phyloP scores from a whole-genome alignment of 2,113 vertebrate genomes.

The Grantiella picta region DNA sequence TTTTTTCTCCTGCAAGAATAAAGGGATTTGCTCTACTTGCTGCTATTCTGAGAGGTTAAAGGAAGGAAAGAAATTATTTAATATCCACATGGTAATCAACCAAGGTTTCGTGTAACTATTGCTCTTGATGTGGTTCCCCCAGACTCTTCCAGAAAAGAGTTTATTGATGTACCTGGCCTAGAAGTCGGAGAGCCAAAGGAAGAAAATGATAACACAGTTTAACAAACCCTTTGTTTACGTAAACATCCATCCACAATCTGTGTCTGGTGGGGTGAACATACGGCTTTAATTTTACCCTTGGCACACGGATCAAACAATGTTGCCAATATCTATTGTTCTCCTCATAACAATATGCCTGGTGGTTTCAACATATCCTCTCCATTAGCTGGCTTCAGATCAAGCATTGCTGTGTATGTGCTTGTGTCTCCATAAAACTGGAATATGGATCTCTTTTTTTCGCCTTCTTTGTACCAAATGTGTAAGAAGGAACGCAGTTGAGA shows the following conservation, averaged over 20 bases:
- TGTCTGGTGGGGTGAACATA: conserved; percentile 64
- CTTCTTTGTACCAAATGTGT: conserved; percentile 57
- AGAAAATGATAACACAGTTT: conserved; percentile 33
- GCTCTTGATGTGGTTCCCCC: background rate
- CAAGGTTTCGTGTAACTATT: background rate
- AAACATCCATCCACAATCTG: conserved; percentile 68
- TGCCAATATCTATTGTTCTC: conserved; percentile 75
- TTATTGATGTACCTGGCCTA: conserved; percentile 50
- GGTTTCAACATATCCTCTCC: conserved; percentile 68
- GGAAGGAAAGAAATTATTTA: conserved; percentile 12
- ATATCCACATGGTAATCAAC: conserved; percentile 33
- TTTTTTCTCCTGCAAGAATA: background rate
- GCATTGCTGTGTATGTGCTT: conserved; percentile 60
- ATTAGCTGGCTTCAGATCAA: conserved; percentile 72
- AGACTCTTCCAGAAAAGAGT: conserved; percentile 8
- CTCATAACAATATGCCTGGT: conserved; percentile 74
- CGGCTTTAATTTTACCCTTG: conserved; percentile 76
- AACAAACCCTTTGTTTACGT: conserved; percentile 50
- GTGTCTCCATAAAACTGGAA: conserved; percentile 59
- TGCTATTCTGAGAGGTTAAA: conserved; percentile 41
- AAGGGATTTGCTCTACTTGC: background rate
- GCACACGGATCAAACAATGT: conserved; percentile 72
- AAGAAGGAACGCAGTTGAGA: conserved; percentile 30
- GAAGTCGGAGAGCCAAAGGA: conserved; percentile 10
- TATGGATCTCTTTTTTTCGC: conserved; percentile 11